Evolutionary conservation across 1,140 invertebrate species (phyloP).

Genomic region (Globodera rostochiensis): DNA sequence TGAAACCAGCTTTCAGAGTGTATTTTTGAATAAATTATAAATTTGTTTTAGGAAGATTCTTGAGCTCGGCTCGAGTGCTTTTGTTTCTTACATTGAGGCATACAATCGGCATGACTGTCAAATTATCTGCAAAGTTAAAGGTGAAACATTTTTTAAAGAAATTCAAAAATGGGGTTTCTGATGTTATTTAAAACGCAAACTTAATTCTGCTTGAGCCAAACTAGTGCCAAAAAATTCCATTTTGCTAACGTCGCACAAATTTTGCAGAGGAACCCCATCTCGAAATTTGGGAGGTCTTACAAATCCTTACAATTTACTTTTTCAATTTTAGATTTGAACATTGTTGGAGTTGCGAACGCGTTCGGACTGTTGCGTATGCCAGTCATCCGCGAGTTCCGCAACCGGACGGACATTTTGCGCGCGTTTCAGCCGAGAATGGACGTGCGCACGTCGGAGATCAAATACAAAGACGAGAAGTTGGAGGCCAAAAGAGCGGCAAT

Average conservation of each 20-base stretch:
- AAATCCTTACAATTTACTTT: no score
- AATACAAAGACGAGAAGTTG: slow-evolving; percentile 41
- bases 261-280: no score
- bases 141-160: slow-evolving; percentile 55
- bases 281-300: no score
- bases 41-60: slow-evolving; percentile 74
- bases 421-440: slow-evolving; percentile 38
- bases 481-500: slow-evolving; percentile 29
- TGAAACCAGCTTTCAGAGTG: no score
- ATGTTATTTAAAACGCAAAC: no score
- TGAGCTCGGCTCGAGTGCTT: slow-evolving; percentile 86
- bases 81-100: slow-evolving; percentile 89
- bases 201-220: no score
- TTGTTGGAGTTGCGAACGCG: slow-evolving; percentile 47
- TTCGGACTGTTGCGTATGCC: slow-evolving; percentile 50
- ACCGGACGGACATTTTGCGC: slow-evolving; percentile 22
- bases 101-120: slow-evolving; percentile 95
- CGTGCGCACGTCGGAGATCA: slow-evolving; percentile 40
- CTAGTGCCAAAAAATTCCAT: no score
- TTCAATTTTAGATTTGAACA: slow-evolving; percentile 44
- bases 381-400: slow-evolving; percentile 38
- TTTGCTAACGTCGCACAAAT: no score
- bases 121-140: slow-evolving; percentile 82
- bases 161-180: no score
- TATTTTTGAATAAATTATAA: not conserved